These are phyloP conservation scores for Enteromius radiatus DNA, from an alignment of 2,797 vertebrate genomes.

Conservation along the genomic window DNA sequence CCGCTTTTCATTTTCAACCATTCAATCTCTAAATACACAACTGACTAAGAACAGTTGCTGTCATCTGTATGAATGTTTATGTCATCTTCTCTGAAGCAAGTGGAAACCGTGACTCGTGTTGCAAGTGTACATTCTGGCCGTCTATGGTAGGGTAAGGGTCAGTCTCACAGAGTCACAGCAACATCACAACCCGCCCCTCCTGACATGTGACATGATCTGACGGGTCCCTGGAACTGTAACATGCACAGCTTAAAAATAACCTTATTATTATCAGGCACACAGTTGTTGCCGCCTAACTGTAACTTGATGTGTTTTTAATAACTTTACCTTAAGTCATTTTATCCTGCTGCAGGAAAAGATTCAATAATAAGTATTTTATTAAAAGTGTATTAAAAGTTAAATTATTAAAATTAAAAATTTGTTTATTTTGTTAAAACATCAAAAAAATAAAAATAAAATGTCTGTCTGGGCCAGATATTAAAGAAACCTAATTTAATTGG, in stretches of 20 bases:
- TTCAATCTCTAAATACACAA: slow-evolving; percentile 4
- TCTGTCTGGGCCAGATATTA: too few relatives aligned
- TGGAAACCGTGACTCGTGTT: slow-evolving; percentile 19
- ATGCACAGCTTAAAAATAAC: slow-evolving; percentile 21
- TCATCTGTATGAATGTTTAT: not conserved
- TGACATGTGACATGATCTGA: slow-evolving; percentile 31
- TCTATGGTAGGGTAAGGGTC: slow-evolving; percentile 15
- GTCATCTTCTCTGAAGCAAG: slow-evolving; percentile 29
- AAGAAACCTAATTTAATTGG: too few relatives aligned
- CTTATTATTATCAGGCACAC: not conserved
- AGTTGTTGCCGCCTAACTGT: not conserved
- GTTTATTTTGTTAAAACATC: too few relatives aligned
- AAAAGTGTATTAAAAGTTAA: not conserved
- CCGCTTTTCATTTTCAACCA: not conserved
- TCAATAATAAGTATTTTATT: not conserved
- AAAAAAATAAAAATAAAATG: too few relatives aligned
- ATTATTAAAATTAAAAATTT: too few relatives aligned
- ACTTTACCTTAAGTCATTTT: not conserved
- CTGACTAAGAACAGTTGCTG: not conserved
- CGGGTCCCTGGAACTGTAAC: slow-evolving; percentile 32
- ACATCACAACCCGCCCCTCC: not conserved
- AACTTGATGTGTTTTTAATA: not conserved
- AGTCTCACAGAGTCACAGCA: slow-evolving; percentile 3
- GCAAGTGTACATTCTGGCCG: slow-evolving; percentile 30
- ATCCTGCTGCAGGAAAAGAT: not conserved